Base-by-base conservation (phyloP, 2,888 invertebrate genomes). In the Ferrisia virgata region DNA sequence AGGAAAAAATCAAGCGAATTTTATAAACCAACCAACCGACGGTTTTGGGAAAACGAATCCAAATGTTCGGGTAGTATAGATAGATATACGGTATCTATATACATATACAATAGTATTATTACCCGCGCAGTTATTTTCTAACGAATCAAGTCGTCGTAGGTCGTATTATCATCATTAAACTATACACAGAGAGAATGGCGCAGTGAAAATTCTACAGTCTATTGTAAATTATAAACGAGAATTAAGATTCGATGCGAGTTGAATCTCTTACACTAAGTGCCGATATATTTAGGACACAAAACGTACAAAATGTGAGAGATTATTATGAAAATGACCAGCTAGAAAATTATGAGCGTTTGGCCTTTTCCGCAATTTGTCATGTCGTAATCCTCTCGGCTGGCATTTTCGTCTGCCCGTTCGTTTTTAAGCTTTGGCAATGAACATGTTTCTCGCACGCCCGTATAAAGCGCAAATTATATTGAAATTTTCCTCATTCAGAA, bases 391-490 rank as follows among this genome's bases (percentile, higher is more conserved):
- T 28, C 28, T 64, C 28, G 64, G 64, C 28, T 31, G 64, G 64
- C 25, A 28, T 28, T 64, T 64, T 64, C 64, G 64, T 64, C 28
- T 64, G 8, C 64, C 28, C 28, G 13, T 64, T 64, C 28, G 13
- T 28, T 64, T 28, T 64, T 28, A 64, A 25, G 64, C 64, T 28
- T 28, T 28, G 64, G 64, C 64, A 64, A 64, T 64, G 28, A 28
- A 64, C 64, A 64, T 64, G 64, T 31, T 64, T 28, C 28, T 64
- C 64, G 28, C 28, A 28, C 28, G 64, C 28, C 64, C 28, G 28
- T 64, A 64, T 64, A 28, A 64, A 64, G 28, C 28, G 64, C 64
- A 64, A 64, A 64, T 64, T 64, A 64, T 64, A 64, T 64, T 64
- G 28, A 64, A 64, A 64, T 28, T 64, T 64, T 28, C 28, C 64